phyloP scores from a whole-genome alignment of 2,888 invertebrate species.

The Archips crataeganus region DNA sequence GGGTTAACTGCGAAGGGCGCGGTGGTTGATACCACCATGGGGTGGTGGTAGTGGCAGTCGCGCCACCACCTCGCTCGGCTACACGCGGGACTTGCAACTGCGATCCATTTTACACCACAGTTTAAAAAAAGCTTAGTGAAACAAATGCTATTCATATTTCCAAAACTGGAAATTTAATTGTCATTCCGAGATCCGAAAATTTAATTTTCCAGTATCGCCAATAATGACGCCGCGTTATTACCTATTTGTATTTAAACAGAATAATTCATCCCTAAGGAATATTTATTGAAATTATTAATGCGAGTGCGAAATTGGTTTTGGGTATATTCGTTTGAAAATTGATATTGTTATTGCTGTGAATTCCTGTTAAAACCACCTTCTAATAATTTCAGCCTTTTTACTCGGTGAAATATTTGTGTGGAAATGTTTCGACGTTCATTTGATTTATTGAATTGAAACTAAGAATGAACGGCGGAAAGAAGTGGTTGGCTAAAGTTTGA shows the following conservation, averaged over 20 bases:
- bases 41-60: constrained; percentile 70
- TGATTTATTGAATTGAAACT: neutral
- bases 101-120: constrained; percentile 40
- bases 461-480: neutral
- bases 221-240: neutral
- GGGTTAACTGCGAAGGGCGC: constrained; percentile 48
- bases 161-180: neutral
- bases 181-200: neutral
- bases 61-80: constrained; percentile 68
- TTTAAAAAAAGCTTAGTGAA: constrained; percentile 13
- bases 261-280: constrained; percentile 20
- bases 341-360: constrained; percentile 3
- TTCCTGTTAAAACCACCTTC: neutral
- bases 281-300: constrained; percentile 21
- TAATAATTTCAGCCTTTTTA: neutral
- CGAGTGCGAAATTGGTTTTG: constrained; percentile 16
- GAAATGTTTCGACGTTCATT: neutral
- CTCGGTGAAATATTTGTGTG: neutral
- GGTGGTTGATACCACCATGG: constrained; percentile 48
- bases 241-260: constrained; percentile 21
- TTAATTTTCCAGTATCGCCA: neutral
- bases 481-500: neutral
- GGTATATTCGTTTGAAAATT: neutral
- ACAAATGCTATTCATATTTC: neutral
- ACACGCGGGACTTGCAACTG: constrained; percentile 62